phyloP scores from a whole-genome alignment of 2,888 invertebrate species.

The Ethmia dodecea region DNA sequence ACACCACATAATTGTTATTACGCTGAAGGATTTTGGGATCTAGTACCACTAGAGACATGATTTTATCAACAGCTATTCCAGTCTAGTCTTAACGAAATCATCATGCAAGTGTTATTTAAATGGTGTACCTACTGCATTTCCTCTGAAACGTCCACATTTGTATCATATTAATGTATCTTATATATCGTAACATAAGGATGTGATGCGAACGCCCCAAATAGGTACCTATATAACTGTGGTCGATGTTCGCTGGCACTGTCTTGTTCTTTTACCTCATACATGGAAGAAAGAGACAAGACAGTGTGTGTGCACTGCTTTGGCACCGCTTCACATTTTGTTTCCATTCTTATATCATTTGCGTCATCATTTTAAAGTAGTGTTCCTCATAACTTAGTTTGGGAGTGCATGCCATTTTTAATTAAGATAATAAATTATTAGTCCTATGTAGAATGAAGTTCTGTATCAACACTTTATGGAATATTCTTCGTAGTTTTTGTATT shows the following conservation, averaged over 20 bases:
- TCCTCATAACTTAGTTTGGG: slow-evolving; percentile 21
- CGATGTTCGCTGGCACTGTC: slow-evolving; percentile 60
- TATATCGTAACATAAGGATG: slow-evolving; percentile 9
- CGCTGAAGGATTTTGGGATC: no score
- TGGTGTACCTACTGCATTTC: no score
- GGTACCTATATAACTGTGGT: slow-evolving; percentile 52
- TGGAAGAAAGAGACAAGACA: slow-evolving; percentile 46
- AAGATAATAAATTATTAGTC: background rate
- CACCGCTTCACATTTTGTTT: slow-evolving; percentile 56
- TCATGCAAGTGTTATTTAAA: no score
- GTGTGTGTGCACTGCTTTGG: slow-evolving; percentile 59
- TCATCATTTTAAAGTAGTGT: slow-evolving; percentile 44
- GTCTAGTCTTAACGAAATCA: no score
- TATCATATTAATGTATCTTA: slow-evolving; percentile 19
- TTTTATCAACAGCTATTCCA: no score
- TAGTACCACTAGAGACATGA: no score
- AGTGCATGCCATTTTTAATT: slow-evolving; percentile 3
- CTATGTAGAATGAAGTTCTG: background rate
- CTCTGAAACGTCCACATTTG: no score
- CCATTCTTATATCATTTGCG: slow-evolving; percentile 50
- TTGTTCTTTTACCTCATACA: slow-evolving; percentile 34
- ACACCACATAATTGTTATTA: no score
- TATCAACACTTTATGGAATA: no score
- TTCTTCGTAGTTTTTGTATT: no score
- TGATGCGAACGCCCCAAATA: slow-evolving; percentile 47